Conservation (phyloP, 2,113 vertebrate species). For the Campylomormyrus numenius region DNA sequence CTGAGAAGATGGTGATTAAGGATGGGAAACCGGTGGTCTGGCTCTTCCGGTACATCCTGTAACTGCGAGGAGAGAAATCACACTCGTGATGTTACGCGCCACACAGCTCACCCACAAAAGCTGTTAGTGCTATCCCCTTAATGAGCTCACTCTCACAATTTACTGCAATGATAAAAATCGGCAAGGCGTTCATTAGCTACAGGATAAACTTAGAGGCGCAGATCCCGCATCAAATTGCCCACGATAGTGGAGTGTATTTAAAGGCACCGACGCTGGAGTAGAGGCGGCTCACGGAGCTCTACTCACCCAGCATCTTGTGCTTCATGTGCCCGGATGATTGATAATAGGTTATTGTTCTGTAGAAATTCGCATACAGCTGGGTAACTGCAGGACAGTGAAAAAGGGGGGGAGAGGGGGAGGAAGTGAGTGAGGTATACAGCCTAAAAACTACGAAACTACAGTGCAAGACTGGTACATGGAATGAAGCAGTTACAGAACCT, state of each 20-base stretch:
- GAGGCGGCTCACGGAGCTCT: not conserved
- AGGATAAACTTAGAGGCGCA: not conserved
- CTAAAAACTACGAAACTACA: constrained; percentile 27
- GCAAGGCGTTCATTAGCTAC: not conserved
- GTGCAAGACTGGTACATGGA: constrained; percentile 12
- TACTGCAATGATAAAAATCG: not conserved
- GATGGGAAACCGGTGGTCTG: constrained; percentile 75
- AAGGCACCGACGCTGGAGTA: not conserved
- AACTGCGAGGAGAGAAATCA: constrained; percentile 45
- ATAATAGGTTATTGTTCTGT: constrained; percentile 45
- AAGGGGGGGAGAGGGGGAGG: constrained; percentile 27
- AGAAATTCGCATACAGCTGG: constrained; percentile 43
- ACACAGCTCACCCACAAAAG: not conserved
- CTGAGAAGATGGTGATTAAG: constrained; percentile 74
- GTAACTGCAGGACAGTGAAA: constrained; percentile 34
- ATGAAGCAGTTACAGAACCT: constrained; percentile 11
- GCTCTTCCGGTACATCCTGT: constrained; percentile 75
- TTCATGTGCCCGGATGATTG: constrained; percentile 44
- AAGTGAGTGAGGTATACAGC: constrained; percentile 35
- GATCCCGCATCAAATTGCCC: not conserved
- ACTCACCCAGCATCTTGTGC: constrained; percentile 77
- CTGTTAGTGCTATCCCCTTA: not conserved
- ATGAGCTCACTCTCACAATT: not conserved
- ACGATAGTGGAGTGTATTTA: not conserved
- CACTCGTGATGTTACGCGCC: not conserved